Evolutionary conservation across 1,140 invertebrate genomes (phyloP).

Genomic region (Zaprionus davidi): DNA sequence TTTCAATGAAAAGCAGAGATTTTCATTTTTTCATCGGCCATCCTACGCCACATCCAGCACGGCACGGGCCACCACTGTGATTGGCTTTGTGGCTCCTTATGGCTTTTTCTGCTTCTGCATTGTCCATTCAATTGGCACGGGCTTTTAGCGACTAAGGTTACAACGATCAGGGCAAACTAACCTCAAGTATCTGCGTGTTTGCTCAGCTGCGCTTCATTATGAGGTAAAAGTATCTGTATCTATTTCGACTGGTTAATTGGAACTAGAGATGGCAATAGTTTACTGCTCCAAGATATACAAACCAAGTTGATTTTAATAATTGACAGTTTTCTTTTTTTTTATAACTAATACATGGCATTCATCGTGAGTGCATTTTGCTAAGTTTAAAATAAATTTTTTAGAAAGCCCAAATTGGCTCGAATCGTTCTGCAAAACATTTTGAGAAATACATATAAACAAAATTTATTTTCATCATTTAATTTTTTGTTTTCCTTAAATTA

Average conservation of each 20-base stretch:
- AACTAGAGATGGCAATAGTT: slow-evolving; percentile 23
- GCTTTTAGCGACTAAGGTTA: slow-evolving; percentile 77
- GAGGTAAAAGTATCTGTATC: slow-evolving; percentile 55
- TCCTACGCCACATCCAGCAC: not conserved
- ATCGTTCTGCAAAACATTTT: no score
- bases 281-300: no score
- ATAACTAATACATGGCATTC: no score
- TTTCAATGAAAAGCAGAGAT: slow-evolving; percentile 60
- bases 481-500: not conserved
- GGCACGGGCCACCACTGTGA: slow-evolving; percentile 5
- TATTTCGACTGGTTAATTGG: slow-evolving; percentile 65
- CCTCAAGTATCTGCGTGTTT: slow-evolving; percentile 61
- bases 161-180: slow-evolving; percentile 55
- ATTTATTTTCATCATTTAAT: no score
- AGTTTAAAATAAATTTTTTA: no score
- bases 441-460: no score
- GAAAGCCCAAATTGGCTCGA: no score
- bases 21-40: slow-evolving; percentile 32
- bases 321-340: no score
- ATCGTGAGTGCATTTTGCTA: no score
- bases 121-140: slow-evolving; percentile 31
- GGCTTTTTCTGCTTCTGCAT: slow-evolving; percentile 26
- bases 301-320: no score
- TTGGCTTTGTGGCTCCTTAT: slow-evolving; percentile 46
- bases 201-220: slow-evolving; percentile 63